A percentile compares a stretch with the other conserved stretches of the same genome.
Evolutionary conservation across 2,797 vertebrate species (phyloP).

Genomic region (Pyrrhura leucotis): DNA sequence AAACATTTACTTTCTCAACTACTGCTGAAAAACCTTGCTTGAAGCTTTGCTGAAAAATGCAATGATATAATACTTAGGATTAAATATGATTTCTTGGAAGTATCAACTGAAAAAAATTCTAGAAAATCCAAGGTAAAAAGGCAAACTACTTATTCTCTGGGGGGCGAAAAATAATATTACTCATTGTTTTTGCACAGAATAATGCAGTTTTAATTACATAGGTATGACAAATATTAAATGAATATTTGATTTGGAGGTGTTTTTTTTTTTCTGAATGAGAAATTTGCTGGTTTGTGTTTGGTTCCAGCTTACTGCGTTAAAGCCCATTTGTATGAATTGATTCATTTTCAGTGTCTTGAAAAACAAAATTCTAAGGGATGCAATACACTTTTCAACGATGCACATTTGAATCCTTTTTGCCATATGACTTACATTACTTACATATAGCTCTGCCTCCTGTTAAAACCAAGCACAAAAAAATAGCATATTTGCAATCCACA

Average conservation of each 20-base stretch:
- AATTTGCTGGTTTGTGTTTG: not conserved
- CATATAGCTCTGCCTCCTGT: not conserved
- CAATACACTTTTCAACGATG: not conserved
- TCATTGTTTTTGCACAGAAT: not conserved
- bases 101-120: not conserved
- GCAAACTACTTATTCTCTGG: not conserved
- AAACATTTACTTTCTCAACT: not conserved
- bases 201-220: not conserved
- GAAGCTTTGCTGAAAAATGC: not conserved
- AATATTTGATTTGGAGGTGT: not conserved
- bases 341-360: not conserved
- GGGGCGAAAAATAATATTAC: not conserved
- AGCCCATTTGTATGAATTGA: not conserved
- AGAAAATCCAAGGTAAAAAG: not conserved
- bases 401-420: not conserved
- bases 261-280: not conserved
- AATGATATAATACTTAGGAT: not conserved
- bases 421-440: not conserved
- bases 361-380: not conserved
- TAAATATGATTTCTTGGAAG: not conserved
- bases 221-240: not conserved
- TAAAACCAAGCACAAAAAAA: not conserved
- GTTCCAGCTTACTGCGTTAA: not conserved
- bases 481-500: not conserved
- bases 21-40: not conserved